Evolutionary conservation across 2,797 vertebrate species (phyloP).

Genomic region (Picus viridis): DNA sequence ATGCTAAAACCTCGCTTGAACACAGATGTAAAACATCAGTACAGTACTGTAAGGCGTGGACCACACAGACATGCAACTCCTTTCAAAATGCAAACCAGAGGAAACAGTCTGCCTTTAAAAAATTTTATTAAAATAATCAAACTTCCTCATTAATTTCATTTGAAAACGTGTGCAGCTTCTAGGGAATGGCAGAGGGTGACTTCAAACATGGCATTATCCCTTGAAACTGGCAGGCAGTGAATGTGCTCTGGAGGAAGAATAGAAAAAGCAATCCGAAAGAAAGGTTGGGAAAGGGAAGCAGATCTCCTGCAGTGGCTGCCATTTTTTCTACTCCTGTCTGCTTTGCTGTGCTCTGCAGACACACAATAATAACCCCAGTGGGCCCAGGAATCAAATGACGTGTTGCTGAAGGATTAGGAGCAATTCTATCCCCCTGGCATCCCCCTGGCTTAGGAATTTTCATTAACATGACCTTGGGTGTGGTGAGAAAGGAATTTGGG

Average conservation of each 20-base stretch:
- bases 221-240: not conserved
- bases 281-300: constrained; percentile 21
- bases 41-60: constrained; percentile 11
- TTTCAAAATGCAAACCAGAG: constrained; percentile 32
- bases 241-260: not conserved
- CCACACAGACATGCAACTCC: constrained; percentile 51
- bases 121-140: not conserved
- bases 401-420: constrained; percentile 88
- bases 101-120: constrained; percentile 24
- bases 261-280: not conserved
- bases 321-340: constrained; percentile 65
- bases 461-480: constrained; percentile 95
- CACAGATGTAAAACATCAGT: constrained; percentile 25
- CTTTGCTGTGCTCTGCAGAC: constrained; percentile 69
- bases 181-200: not conserved
- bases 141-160: constrained; percentile 25
- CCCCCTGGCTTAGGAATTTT: constrained; percentile 87
- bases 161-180: constrained; percentile 6
- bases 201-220: not conserved
- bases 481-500: constrained; percentile 86
- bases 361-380: constrained; percentile 78
- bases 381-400: constrained; percentile 84
- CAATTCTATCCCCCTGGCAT: constrained; percentile 90
- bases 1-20: constrained; percentile 10
- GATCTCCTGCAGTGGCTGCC: constrained; percentile 41